A percentile compares a stretch with the other conserved stretches of the same genome.
Evolutionary conservation across 1,140 invertebrate genomes (phyloP).

Genomic region (Panulirus ornatus): DNA sequence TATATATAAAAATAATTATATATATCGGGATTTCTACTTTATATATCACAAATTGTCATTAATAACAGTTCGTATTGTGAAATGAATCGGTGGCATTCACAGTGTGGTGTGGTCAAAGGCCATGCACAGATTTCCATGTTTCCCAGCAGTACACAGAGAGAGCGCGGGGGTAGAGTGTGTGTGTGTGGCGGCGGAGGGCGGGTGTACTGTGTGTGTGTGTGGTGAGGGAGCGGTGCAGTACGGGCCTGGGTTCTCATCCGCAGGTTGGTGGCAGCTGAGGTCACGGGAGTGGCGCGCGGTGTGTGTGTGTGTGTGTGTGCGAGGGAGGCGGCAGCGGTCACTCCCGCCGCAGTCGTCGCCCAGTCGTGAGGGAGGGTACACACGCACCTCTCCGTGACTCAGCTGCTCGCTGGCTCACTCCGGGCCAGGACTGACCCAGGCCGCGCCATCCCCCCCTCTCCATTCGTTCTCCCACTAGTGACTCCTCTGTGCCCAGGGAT

Average conservation of each 20-base stretch:
- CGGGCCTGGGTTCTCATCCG: background rate
- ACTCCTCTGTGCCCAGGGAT: background rate
- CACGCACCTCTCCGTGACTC: background rate
- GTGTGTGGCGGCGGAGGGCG: too few relatives aligned
- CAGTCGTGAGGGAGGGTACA: background rate
- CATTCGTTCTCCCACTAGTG: background rate
- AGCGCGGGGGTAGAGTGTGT: too few relatives aligned
- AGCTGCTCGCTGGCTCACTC: background rate
- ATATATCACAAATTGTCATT: too few relatives aligned
- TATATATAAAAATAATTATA: too few relatives aligned
- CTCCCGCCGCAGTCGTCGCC: background rate
- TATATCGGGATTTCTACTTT: too few relatives aligned
- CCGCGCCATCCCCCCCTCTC: background rate
- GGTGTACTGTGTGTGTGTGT: too few relatives aligned
- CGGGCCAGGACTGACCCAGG: background rate
- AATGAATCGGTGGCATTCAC: too few relatives aligned
- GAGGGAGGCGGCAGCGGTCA: conserved; percentile 2
- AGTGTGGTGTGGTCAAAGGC: too few relatives aligned
- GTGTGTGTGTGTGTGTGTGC: too few relatives aligned
- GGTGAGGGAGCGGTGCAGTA: background rate
- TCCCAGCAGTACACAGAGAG: too few relatives aligned
- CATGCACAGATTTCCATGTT: too few relatives aligned
- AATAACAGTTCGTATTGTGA: too few relatives aligned
- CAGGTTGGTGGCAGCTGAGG: conserved; percentile 1
- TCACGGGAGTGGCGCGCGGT: background rate